Conservation (phyloP, 2,888 invertebrate species). For the Rhamphomyia laevipes region DNA sequence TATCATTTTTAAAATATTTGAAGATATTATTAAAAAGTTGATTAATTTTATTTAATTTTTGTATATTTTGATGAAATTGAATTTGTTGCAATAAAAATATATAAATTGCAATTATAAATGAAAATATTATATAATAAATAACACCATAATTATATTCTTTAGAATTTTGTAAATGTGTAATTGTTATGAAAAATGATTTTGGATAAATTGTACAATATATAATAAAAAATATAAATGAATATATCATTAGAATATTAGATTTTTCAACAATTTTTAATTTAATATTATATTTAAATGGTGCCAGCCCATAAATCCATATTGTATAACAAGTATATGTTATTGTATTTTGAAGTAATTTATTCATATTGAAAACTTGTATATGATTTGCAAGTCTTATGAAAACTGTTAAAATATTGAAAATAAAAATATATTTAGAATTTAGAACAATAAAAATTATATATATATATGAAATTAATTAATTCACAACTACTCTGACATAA, state of each 20-base stretch:
- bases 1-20: not conserved
- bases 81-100: not conserved
- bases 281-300: conserved; percentile 6
- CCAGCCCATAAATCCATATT: not conserved
- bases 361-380: no score
- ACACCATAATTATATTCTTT: not conserved
- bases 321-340: no score
- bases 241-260: not conserved
- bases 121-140: not conserved
- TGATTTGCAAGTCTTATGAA: no score
- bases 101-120: not conserved
- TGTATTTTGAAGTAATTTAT: no score
- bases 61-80: not conserved
- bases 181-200: not conserved
- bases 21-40: not conserved
- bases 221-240: conserved; percentile 1
- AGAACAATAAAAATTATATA: no score
- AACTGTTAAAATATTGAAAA: no score
- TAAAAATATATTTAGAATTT: no score
- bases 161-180: no score
- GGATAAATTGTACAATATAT: conserved; percentile 3
- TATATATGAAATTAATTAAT: no score
- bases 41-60: not conserved
- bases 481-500: no score
- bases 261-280: conserved; percentile 5